Base-by-base conservation (phyloP, 1,140 invertebrate genomes). In the Episyrphus balteatus region DNA sequence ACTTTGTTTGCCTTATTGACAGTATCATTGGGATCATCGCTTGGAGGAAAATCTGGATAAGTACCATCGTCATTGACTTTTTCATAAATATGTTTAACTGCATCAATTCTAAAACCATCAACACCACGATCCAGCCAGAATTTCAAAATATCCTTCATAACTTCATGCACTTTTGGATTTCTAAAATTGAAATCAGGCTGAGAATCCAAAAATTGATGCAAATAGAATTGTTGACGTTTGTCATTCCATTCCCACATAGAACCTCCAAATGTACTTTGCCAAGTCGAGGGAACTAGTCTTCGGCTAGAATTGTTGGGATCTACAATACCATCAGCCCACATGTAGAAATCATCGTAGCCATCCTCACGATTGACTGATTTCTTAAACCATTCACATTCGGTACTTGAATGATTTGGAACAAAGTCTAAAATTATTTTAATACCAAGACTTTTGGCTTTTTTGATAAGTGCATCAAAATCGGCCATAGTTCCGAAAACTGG, bases 81-180 rank as follows among this genome's bases (percentile, higher is more conserved):
- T 69, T 84, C 82, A 52, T 75, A 73, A n/a, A 83, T 52, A 60
- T 66, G 66, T 33, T 74, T 73, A 2, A 81, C 68, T 14, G 77
- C 75, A 49, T 77, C 75, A 10, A 88, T 70, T 51, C 80, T 69
- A 55, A 87, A 86, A 19, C 85, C 85, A 62, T 81, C 80, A 0
- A 86, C 78, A 26, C 81, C 82, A 68, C 72, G 75, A 2, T 77
- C 67, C 11, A 88, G 50, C 84, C 85, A 88, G 59, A 82, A 86
- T 18, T 67, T 62, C 13, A 86, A 61, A 36, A 36, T 10, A 12
- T 36, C 34, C 3, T 6, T 6, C 34, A 36, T 36, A 36, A 18
- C 76, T 3, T 71, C 40, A 11, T 61, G 55, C 0, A 80, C 59
- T 0, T 46, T 51, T 1, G 55, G 55, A 57, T 75, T 78, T 2